Conservation (phyloP, 2,113 vertebrate genomes). For the Oxyruncus cristatus region DNA sequence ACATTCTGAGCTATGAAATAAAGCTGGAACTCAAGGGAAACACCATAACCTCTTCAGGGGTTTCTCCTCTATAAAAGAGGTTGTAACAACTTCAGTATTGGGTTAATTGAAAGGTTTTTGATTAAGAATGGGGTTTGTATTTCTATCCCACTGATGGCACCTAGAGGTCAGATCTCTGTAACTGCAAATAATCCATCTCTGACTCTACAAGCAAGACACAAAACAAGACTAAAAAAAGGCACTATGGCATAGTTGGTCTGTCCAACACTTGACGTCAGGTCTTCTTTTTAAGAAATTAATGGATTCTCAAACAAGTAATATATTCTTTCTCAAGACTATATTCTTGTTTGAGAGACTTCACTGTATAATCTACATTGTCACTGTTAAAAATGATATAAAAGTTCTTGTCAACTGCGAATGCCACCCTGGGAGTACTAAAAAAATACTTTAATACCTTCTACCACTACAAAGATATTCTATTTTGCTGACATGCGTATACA, state of each 20-base stretch:
- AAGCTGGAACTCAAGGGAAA: not conserved
- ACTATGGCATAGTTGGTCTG: not conserved
- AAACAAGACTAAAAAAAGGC: not conserved
- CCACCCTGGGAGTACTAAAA: not conserved
- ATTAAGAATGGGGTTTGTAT: not conserved
- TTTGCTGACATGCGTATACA: not conserved
- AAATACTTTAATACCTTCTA: not conserved
- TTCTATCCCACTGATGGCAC: not conserved
- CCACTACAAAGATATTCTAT: not conserved
- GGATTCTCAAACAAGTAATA: not conserved
- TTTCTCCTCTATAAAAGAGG: not conserved
- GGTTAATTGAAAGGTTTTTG: not conserved
- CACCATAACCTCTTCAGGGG: rapidly evolving
- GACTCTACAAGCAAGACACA: not conserved
- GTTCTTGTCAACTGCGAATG: not conserved
- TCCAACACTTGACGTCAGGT: not conserved
- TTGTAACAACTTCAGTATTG: not conserved
- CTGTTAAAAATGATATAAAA: not conserved
- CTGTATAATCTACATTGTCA: not conserved
- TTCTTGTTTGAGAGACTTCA: not conserved
- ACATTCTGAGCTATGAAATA: not conserved
- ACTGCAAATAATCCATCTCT: not conserved
- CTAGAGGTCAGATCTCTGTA: not conserved
- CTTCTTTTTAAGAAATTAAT: not conserved
- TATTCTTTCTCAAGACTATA: not conserved